phyloP scores from a whole-genome alignment of 1,140 invertebrate genomes.

The Conus betulinus region DNA sequence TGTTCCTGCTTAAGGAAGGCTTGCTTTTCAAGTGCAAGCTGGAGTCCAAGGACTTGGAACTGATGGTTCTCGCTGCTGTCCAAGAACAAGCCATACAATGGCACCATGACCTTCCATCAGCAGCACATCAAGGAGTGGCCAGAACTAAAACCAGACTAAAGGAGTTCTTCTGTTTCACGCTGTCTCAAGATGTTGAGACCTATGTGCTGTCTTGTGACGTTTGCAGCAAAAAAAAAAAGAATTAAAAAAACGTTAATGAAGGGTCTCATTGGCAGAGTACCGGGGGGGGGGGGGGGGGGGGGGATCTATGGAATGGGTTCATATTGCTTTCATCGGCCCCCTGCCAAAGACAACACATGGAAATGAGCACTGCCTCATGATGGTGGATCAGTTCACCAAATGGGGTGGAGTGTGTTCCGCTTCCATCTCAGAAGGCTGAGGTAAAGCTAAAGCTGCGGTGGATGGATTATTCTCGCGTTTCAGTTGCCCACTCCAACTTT shows the following conservation, averaged over 20 bases:
- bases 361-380: background rate
- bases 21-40: too few relatives aligned
- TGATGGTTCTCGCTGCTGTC: background rate
- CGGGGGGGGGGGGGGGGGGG: background rate
- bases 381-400: conserved; percentile 25
- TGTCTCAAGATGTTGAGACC: background rate
- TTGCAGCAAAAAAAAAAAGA: background rate
- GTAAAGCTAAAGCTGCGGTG: background rate
- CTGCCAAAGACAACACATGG: background rate
- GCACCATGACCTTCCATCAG: background rate
- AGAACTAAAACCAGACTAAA: conserved; percentile 9
- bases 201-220: background rate
- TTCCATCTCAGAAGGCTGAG: background rate
- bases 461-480: background rate
- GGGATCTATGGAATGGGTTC: background rate
- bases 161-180: background rate
- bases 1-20: too few relatives aligned
- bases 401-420: conserved; percentile 14
- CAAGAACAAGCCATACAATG: background rate
- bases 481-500: background rate
- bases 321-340: background rate
- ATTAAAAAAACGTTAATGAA: background rate
- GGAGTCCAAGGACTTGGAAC: background rate
- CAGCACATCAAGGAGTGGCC: background rate
- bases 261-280: background rate